A percentile compares a stretch with the other conserved stretches of the same genome.
These are phyloP conservation scores for Jaculus jaculus DNA, from an alignment of 2,113 vertebrate genomes.

Conservation along the genomic window DNA sequence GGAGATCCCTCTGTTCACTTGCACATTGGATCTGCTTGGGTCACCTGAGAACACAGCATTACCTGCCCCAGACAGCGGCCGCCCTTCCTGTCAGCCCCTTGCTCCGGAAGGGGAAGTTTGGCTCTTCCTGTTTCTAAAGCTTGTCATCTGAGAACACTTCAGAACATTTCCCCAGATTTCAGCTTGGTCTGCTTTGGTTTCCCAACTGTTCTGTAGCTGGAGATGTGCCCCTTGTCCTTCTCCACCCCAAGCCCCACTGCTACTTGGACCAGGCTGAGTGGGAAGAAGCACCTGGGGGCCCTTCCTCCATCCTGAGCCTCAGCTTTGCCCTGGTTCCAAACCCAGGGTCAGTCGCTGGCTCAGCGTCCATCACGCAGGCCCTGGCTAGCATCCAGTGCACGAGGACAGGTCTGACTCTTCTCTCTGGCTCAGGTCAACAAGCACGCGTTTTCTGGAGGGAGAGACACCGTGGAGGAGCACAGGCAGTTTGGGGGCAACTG, in stretches of 20 bases:
- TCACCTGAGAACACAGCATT: fast-evolving
- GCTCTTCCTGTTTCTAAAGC: neutral
- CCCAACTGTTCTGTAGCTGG: neutral
- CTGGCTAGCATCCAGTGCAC: neutral
- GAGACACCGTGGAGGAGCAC: conserved; percentile 97
- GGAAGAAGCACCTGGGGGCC: neutral
- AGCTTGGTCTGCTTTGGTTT: neutral
- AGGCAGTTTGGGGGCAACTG: conserved; percentile 93
- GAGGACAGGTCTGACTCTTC: fast-evolving
- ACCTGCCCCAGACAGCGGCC: neutral
- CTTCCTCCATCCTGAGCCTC: fast-evolving
- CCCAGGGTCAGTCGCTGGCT: neutral
- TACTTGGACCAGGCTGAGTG: fast-evolving
- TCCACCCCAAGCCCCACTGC: fast-evolving
- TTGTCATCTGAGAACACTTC: fast-evolving
- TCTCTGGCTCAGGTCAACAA: conserved; percentile 91
- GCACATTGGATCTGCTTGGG: fast-evolving
- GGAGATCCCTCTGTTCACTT: fast-evolving
- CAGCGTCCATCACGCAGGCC: fast-evolving
- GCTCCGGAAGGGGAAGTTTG: too few relatives aligned
- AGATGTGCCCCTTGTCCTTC: neutral
- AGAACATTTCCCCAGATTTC: fast-evolving
- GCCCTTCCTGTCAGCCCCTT: neutral
- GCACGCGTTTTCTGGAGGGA: conserved; percentile 96
- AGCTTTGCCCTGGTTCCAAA: fast-evolving